Evolutionary conservation across 2,113 vertebrate genomes (phyloP).

Genomic region (Marmota flaviventris): DNA sequence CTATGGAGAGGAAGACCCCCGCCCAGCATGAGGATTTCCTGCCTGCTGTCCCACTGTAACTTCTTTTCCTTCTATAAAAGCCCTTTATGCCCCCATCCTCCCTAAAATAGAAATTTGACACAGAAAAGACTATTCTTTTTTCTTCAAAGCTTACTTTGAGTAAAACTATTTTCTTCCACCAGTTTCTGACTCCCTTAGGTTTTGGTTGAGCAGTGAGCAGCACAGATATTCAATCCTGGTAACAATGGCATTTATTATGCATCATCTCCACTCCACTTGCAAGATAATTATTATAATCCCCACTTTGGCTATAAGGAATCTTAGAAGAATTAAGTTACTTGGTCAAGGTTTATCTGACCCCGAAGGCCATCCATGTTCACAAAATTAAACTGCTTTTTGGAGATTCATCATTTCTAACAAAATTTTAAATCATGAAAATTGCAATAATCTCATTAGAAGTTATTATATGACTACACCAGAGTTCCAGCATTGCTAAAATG

Average conservation of each 20-base stretch:
- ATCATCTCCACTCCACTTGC: background rate
- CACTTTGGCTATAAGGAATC: background rate
- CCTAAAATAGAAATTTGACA: background rate
- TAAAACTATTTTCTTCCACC: background rate
- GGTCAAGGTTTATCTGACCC: background rate
- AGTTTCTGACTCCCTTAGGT: background rate
- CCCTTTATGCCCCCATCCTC: background rate
- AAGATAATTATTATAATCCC: background rate
- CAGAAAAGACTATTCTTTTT: background rate
- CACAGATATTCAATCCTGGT: background rate
- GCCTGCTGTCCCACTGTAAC: background rate
- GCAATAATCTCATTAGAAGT: background rate
- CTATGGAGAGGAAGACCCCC: background rate
- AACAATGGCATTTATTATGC: background rate
- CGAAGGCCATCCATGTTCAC: background rate
- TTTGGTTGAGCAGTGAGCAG: background rate
- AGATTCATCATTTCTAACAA: background rate
- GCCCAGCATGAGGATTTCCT: background rate
- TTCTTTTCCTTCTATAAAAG: background rate
- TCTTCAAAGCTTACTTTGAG: background rate
- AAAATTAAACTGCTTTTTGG: background rate
- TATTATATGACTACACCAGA: background rate
- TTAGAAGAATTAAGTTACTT: background rate
- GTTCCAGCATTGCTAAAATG: background rate
- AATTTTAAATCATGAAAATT: constrained; percentile 47